Evolutionary conservation across 2,888 invertebrate genomes (phyloP).

Genomic region (Eurytoma californica): DNA sequence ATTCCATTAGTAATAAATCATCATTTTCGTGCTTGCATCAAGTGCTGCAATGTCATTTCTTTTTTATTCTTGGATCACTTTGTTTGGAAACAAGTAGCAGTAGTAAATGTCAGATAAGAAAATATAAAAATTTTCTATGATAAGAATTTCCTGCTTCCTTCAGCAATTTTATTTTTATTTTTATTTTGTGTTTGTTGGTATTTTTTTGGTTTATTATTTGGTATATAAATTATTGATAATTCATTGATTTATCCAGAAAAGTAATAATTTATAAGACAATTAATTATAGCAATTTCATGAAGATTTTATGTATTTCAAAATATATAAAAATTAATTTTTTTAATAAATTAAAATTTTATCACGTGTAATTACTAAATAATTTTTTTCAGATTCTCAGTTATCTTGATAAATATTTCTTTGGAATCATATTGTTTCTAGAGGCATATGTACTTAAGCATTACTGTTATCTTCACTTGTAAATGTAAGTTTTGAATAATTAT

Average conservation of each 20-base stretch:
- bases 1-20: not conserved
- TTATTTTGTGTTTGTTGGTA: too few species aligned
- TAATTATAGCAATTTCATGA: too few species aligned
- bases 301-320: not conserved
- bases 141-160: not conserved
- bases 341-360: not conserved
- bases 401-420: too few species aligned
- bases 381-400: too few species aligned
- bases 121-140: not conserved
- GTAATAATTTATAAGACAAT: too few species aligned
- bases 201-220: too few species aligned
- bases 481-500: conserved; percentile 30
- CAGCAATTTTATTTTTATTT: not conserved
- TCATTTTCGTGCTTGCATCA: not conserved
- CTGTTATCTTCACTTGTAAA: conserved; percentile 43
- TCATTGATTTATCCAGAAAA: not conserved
- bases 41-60: not conserved
- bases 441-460: conserved; percentile 25
- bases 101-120: not conserved
- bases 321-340: not conserved
- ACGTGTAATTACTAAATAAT: too few species aligned
- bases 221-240: not conserved
- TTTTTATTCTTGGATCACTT: not conserved
- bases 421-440: not conserved
- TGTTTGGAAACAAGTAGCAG: conserved; percentile 24